These are phyloP conservation scores for Acrocephalus arundinaceus DNA, from an alignment of 2,113 vertebrate genomes.

Conservation along the genomic window DNA sequence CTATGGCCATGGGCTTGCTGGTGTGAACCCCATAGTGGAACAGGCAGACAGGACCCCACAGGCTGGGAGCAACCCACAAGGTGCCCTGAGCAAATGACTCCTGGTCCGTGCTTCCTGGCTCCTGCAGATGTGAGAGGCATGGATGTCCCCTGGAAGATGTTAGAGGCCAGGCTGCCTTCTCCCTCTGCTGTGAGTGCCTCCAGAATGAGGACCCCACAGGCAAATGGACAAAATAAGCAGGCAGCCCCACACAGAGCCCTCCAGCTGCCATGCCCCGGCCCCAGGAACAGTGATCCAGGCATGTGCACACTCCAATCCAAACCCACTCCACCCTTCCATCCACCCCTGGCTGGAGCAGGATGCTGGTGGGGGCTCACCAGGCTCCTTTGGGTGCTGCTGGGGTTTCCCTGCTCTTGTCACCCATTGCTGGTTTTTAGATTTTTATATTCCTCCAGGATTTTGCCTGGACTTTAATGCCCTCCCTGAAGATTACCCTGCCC, in stretches of 20 bases:
- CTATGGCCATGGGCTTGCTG: background rate
- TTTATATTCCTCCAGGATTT: background rate
- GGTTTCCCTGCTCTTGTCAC: rapidly evolving
- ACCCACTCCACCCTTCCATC: background rate
- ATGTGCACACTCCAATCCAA: rapidly evolving
- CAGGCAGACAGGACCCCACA: rapidly evolving
- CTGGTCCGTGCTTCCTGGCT: background rate
- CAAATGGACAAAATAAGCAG: background rate
- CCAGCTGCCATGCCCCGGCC: rapidly evolving
- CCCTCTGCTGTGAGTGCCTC: too few relatives aligned
- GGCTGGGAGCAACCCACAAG: background rate
- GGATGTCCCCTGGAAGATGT: background rate
- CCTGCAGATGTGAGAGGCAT: background rate
- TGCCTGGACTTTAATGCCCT: background rate
- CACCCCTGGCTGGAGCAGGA: background rate
- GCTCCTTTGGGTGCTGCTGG: background rate
- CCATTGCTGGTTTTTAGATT: rapidly evolving
- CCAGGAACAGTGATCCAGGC: background rate
- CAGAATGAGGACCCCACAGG: rapidly evolving
- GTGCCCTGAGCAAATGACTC: background rate
- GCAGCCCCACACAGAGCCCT: background rate
- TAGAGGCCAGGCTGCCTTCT: background rate
- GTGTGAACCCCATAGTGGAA: background rate
- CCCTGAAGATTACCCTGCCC: background rate
- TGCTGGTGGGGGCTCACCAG: background rate